Evolutionary conservation across 2,113 vertebrate species (phyloP).

Genomic region (Brachyhypopomus gauderio): DNA sequence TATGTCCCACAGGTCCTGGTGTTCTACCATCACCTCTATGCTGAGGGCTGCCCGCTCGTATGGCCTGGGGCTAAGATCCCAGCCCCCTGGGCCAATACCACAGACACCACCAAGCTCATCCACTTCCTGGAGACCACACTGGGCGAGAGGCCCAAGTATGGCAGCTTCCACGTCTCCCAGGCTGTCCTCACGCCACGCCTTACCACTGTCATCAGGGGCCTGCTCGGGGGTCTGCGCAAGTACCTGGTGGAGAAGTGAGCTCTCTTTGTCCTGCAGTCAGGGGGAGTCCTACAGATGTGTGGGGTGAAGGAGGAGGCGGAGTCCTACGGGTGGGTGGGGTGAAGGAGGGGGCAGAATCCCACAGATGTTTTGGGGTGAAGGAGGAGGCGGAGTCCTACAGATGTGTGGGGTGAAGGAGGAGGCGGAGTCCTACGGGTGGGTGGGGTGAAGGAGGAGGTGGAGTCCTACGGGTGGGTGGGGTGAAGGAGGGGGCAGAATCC

Average conservation of each 20-base stretch:
- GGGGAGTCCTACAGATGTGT: background rate
- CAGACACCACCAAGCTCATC: slow-evolving; percentile 84
- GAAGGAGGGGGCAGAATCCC: no score
- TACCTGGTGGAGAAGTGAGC: slow-evolving; percentile 89
- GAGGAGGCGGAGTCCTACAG: no score
- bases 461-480: background rate
- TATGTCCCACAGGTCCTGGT: slow-evolving; percentile 82
- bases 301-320: no score
- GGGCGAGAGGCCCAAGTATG: slow-evolving; percentile 79
- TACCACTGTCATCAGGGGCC: slow-evolving; percentile 85
- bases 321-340: background rate
- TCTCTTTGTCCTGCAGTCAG: background rate
- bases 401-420: no score
- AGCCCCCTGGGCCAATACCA: slow-evolving; percentile 97
- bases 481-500: background rate
- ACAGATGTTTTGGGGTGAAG: no score
- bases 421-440: no score
- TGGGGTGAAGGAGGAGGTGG: no score
- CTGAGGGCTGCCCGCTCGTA: slow-evolving; percentile 74
- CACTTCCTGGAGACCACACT: slow-evolving; percentile 92
- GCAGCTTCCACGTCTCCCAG: slow-evolving; percentile 94
- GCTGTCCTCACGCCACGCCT: slow-evolving; percentile 91
- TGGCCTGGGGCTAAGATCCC: slow-evolving; percentile 95
- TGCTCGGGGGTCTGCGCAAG: slow-evolving; percentile 87
- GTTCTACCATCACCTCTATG: slow-evolving; percentile 90